phyloP scores from a whole-genome alignment of 2,888 invertebrate species.

The Clitarchus hookeri region DNA sequence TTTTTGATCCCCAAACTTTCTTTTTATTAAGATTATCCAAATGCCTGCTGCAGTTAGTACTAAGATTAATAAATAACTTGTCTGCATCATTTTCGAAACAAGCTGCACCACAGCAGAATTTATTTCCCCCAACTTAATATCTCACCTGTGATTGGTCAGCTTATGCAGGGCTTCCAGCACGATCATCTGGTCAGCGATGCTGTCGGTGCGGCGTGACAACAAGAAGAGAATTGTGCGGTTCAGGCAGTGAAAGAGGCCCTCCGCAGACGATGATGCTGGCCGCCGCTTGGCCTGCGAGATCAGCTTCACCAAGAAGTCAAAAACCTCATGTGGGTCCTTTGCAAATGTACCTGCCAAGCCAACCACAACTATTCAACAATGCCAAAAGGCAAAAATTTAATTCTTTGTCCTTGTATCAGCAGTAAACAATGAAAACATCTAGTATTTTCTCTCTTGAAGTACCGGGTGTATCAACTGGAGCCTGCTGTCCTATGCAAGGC shows the following conservation, averaged over 20 bases:
- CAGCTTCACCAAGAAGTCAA: conserved; percentile 91
- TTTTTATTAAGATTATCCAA: too few relatives aligned
- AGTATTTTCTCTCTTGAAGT: too few relatives aligned
- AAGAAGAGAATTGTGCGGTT: conserved; percentile 92
- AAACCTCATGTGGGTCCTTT: conserved; percentile 91
- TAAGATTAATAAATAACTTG: too few relatives aligned
- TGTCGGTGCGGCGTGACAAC: conserved; percentile 87
- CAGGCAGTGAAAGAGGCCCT: conserved; percentile 90
- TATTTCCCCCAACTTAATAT: background rate
- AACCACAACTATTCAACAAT: conserved; percentile 85
- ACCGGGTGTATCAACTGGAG: too few relatives aligned
- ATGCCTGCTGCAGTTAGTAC: too few relatives aligned
- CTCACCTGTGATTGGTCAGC: conserved; percentile 77
- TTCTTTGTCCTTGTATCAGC: too few relatives aligned
- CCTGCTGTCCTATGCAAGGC: too few relatives aligned
- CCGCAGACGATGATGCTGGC: conserved; percentile 75
- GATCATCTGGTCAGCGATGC: conserved; percentile 90
- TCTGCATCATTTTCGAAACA: background rate
- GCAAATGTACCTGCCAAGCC: conserved; percentile 69
- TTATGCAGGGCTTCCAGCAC: conserved; percentile 92
- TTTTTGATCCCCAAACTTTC: too few relatives aligned
- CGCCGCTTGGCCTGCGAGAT: conserved; percentile 89
- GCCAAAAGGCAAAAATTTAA: too few relatives aligned
- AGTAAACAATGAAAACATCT: too few relatives aligned
- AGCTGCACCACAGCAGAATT: background rate